These are phyloP conservation scores for Zoroaster sp. DNA, from an alignment of 53 echinoderm and acorn worm species.

Conservation along the genomic window DNA sequence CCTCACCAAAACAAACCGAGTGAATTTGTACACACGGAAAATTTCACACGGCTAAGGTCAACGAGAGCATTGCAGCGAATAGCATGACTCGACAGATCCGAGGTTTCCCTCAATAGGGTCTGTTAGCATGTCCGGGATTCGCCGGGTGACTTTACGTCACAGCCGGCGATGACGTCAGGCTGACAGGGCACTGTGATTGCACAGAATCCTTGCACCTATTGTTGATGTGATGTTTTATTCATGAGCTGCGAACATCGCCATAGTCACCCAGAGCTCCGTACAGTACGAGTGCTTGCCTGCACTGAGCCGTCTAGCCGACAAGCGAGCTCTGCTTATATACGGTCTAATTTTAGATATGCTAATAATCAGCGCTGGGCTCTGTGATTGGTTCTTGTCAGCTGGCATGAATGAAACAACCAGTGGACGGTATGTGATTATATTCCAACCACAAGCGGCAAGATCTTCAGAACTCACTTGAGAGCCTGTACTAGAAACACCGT, in stretches of 20 bases:
- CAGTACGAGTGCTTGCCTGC: neutral
- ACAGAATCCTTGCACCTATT: conserved; percentile 3
- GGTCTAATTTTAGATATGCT: conserved; percentile 54
- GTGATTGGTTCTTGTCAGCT: conserved; percentile 4
- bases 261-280: conserved; percentile 35
- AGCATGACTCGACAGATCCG: conserved; percentile 39
- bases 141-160: conserved; percentile 53
- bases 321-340: conserved; percentile 51
- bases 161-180: conserved; percentile 16
- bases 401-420: conserved; percentile 41
- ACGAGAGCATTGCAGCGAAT: conserved; percentile 20
- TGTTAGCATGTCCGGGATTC: conserved; percentile 45
- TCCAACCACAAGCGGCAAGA: conserved; percentile 35
- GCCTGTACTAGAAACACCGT: neutral
- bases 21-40: conserved; percentile 4
- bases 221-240: conserved; percentile 39
- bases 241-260: conserved; percentile 8
- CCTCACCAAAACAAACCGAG: conserved; percentile 45
- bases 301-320: conserved; percentile 41
- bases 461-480: conserved; percentile 26
- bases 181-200: neutral
- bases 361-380: neutral
- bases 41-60: conserved; percentile 50
- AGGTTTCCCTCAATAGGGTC: neutral
- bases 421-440: conserved; percentile 44